Percentiles rank a stretch among this genome's conserved stretches.
These are phyloP conservation scores for Athetis lepigone DNA, from an alignment of 2,888 invertebrate species.

Conservation along the genomic window DNA sequence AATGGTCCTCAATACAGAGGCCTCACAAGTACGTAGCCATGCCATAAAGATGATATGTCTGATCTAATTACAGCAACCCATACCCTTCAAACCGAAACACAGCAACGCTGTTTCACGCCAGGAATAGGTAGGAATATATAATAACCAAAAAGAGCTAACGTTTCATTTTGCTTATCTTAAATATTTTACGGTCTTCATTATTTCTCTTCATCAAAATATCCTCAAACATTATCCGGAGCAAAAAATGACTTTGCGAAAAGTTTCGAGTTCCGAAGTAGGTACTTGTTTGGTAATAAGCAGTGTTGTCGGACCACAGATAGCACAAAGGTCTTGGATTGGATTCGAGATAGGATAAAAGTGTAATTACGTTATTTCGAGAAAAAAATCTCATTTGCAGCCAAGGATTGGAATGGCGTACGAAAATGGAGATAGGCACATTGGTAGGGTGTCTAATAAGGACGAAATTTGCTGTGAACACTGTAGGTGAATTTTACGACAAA, in stretches of 20 bases:
- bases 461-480: conserved; percentile 35
- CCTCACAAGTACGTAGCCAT: too few species aligned
- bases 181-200: conserved; percentile 12
- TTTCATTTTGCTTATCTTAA: background rate
- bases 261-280: conserved; percentile 37
- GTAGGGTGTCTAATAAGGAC: conserved; percentile 39
- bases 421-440: conserved; percentile 45
- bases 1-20: too few species aligned
- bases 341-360: conserved; percentile 42
- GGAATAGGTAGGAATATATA: too few species aligned
- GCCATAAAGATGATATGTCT: too few species aligned
- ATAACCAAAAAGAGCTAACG: background rate
- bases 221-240: conserved; percentile 24
- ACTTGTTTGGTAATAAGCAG: conserved; percentile 40
- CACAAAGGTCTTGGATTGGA: conserved; percentile 54
- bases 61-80: too few species aligned
- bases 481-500: conserved; percentile 17
- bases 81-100: too few species aligned
- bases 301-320: conserved; percentile 42
- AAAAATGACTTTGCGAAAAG: conserved; percentile 39
- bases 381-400: conserved; percentile 51
- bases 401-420: conserved; percentile 33
- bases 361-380: conserved; percentile 48
- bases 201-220: conserved; percentile 24
- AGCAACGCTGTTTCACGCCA: too few species aligned